Evolutionary conservation across 2,888 invertebrate genomes (phyloP).

Genomic region (Folsomia manolachei): DNA sequence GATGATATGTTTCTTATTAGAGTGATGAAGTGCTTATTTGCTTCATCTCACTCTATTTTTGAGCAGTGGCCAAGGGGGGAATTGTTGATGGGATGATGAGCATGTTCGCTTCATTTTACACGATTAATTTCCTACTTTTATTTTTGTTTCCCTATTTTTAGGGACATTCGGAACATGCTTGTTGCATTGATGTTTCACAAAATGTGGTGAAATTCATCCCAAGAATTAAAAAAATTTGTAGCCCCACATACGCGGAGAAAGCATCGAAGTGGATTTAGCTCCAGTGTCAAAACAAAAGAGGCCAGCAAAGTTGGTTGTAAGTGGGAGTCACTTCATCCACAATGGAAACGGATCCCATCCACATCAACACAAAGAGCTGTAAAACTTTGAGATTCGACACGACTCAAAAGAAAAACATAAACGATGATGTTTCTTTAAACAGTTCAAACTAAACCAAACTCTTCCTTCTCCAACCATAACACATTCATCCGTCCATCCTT

Average conservation of each 20-base stretch:
- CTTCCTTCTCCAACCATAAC: not conserved
- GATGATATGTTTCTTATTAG: not conserved
- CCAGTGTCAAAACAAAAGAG: conserved; percentile 32
- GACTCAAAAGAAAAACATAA: not conserved
- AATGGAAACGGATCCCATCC: conserved; percentile 23
- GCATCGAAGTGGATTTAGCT: not conserved
- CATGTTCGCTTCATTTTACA: not conserved
- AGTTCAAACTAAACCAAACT: no score
- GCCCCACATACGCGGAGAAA: not conserved
- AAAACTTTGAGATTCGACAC: conserved; percentile 9
- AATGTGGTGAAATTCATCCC: not conserved
- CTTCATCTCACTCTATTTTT: not conserved
- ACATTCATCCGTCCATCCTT: no score
- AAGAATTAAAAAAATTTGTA: no score
- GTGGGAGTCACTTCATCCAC: conserved; percentile 26
- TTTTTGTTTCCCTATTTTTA: not conserved
- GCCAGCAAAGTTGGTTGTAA: conserved; percentile 17
- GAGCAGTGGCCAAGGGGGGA: not conserved
- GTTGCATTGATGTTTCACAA: not conserved
- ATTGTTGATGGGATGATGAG: conserved; percentile 9
- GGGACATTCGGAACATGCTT: not conserved
- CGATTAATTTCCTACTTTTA: not conserved
- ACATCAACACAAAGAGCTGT: conserved; percentile 13
- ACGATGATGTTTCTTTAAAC: not conserved
- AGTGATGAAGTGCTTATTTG: not conserved